A percentile compares a stretch with the other conserved stretches of the same genome.
Conservation (phyloP, 2,888 invertebrate species). For the Andrena fulva region DNA sequence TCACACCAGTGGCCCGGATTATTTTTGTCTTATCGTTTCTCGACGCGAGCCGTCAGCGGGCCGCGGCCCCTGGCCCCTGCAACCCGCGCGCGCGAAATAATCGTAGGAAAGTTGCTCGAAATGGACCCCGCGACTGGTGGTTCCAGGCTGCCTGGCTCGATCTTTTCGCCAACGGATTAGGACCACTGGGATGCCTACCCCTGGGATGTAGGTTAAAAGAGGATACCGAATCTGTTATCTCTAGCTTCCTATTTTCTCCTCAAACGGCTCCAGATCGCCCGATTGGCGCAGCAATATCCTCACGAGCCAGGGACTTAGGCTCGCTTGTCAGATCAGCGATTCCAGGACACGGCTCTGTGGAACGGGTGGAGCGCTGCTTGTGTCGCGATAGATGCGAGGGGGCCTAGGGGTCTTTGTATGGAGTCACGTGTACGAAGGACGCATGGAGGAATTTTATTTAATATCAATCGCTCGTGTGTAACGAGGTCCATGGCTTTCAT, state of each 20-base stretch:
- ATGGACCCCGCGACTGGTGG: not conserved
- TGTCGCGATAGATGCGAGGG: too few relatives aligned
- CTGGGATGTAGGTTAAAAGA: not conserved
- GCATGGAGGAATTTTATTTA: too few relatives aligned
- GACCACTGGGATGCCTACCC: not conserved
- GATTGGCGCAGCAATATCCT: not conserved
- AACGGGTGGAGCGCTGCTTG: too few relatives aligned
- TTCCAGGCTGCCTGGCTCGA: not conserved
- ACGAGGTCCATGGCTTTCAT: too few relatives aligned
- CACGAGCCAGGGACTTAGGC: not conserved
- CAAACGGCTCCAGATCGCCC: constrained; percentile 1
- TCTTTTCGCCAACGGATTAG: constrained; percentile 30
- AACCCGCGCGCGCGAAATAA: constrained; percentile 8
- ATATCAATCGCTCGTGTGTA: too few relatives aligned
- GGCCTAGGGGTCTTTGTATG: too few relatives aligned
- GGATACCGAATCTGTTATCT: not conserved
- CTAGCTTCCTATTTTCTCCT: not conserved
- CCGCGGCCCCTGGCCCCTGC: not conserved
- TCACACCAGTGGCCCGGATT: constrained; percentile 15
- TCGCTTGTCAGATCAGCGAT: too few relatives aligned
- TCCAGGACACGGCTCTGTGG: too few relatives aligned
- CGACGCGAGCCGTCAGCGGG: constrained; percentile 18
- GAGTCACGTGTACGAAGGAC: too few relatives aligned
- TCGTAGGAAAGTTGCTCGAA: constrained; percentile 20
- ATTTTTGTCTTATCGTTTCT: constrained; percentile 52